Evolutionary conservation across 2,113 vertebrate species (phyloP).

Genomic region (Sinocyclocheilus grahami): DNA sequence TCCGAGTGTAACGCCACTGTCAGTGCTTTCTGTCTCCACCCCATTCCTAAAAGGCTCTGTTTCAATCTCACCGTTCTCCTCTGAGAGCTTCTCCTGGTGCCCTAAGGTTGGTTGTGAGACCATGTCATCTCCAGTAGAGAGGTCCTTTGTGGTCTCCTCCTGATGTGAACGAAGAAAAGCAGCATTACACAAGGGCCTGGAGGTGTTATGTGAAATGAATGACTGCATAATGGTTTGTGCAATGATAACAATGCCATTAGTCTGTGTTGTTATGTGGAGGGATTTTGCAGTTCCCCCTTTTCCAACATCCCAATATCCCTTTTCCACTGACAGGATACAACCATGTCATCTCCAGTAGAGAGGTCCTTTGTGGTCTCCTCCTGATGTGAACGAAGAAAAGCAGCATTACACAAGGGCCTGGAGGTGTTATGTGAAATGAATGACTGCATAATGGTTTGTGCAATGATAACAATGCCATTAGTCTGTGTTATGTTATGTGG

Average conservation of each 20-base stretch:
- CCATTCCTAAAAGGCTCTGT: constrained; percentile 83
- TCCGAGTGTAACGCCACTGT: constrained; percentile 69
- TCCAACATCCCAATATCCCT: not conserved
- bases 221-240: not conserved
- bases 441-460: not conserved
- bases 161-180: constrained; percentile 57
- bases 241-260: not conserved
- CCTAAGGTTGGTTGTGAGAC: constrained; percentile 75
- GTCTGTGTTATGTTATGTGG: constrained; percentile 51
- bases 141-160: constrained; percentile 77
- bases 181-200: not conserved
- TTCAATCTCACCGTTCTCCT: constrained; percentile 88
- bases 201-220: constrained; percentile 20
- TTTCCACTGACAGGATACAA: not conserved
- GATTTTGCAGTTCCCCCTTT: constrained; percentile 19
- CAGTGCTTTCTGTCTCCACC: constrained; percentile 83
- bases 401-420: not conserved
- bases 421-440: constrained; percentile 20
- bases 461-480: not conserved
- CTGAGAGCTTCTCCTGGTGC: constrained; percentile 62
- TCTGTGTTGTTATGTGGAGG: constrained; percentile 59
- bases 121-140: constrained; percentile 73
- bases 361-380: constrained; percentile 75
- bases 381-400: constrained; percentile 64
- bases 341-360: too few relatives aligned